Conservation (phyloP, 2,888 invertebrate species). For the Drosophila tripunctata region DNA sequence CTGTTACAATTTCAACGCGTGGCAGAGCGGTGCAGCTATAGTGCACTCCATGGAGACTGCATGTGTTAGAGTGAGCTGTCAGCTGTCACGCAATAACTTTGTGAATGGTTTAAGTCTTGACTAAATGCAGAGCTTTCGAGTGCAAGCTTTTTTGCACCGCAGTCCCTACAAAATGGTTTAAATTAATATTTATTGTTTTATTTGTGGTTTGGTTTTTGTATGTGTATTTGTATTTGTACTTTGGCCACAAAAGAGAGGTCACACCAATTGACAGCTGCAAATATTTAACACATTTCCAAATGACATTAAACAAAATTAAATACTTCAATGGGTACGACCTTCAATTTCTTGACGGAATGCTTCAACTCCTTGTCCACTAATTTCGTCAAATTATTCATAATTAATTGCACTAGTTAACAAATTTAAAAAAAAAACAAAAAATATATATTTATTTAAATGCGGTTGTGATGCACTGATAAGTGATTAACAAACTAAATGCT, state of each 20-base stretch:
- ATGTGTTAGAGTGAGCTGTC: constrained; percentile 18
- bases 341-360: constrained; percentile 3
- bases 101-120: constrained; percentile 8
- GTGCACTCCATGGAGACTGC: not conserved
- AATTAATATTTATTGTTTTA: constrained; percentile 28
- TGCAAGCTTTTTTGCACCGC: not conserved
- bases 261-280: constrained; percentile 52
- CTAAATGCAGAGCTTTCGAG: constrained; percentile 1
- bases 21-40: constrained; percentile 26
- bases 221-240: constrained; percentile 27
- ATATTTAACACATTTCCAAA: constrained; percentile 63
- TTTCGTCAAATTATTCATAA: constrained; percentile 6
- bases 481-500: not conserved
- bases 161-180: constrained; percentile 16
- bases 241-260: constrained; percentile 48
- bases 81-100: not conserved
- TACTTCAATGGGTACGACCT: constrained; percentile 22
- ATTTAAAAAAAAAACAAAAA: too few relatives aligned
- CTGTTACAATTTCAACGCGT: constrained; percentile 38
- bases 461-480: not conserved
- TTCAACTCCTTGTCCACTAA: constrained; percentile 10
- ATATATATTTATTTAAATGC: too few relatives aligned
- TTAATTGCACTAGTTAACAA: constrained; percentile 1
- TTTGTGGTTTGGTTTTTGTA: not conserved
- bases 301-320: constrained; percentile 41